Conservation (phyloP, 2,113 vertebrate species). For the Nicator chloris region DNA sequence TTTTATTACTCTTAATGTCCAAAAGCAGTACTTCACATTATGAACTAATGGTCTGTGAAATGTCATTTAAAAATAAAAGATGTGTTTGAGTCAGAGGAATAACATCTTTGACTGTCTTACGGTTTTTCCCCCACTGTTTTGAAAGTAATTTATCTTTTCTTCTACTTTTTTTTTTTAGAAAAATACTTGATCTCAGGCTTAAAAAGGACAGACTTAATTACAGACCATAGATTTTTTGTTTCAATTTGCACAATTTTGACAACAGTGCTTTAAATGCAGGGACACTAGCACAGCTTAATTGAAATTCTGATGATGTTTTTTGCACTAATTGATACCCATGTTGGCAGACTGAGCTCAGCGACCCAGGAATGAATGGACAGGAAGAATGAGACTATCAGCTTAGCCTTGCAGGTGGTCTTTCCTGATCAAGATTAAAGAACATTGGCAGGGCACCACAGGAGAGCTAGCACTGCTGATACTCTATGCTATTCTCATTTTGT, state of each 20-base stretch:
- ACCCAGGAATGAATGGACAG: constrained; percentile 63
- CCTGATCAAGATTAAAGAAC: constrained; percentile 61
- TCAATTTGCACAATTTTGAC: constrained; percentile 56
- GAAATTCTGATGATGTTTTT: constrained; percentile 59
- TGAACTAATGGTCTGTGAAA: constrained; percentile 49
- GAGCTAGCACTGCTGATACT: constrained; percentile 24
- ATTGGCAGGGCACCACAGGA: constrained; percentile 45
- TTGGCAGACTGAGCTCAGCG: constrained; percentile 61
- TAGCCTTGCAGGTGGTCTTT: constrained; percentile 61
- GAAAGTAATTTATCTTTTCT: constrained; percentile 31
- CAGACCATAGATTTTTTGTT: constrained; percentile 27
- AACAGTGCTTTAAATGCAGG: constrained; percentile 46
- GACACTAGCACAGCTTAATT: constrained; percentile 37
- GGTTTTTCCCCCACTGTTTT: constrained; percentile 7
- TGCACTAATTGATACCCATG: constrained; percentile 60
- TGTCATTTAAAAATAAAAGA: constrained; percentile 63
- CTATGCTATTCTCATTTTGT: constrained; percentile 6
- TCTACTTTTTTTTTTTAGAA: neutral
- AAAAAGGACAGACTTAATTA: constrained; percentile 47
- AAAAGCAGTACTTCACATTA: constrained; percentile 34
- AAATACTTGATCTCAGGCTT: neutral
- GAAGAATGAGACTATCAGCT: constrained; percentile 66
- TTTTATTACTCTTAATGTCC: constrained; percentile 32
- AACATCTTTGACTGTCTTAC: constrained; percentile 9
- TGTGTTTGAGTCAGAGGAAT: constrained; percentile 42